Evolutionary conservation across 1,140 invertebrate species (phyloP).

Genomic region (Melanaphis sacchari): DNA sequence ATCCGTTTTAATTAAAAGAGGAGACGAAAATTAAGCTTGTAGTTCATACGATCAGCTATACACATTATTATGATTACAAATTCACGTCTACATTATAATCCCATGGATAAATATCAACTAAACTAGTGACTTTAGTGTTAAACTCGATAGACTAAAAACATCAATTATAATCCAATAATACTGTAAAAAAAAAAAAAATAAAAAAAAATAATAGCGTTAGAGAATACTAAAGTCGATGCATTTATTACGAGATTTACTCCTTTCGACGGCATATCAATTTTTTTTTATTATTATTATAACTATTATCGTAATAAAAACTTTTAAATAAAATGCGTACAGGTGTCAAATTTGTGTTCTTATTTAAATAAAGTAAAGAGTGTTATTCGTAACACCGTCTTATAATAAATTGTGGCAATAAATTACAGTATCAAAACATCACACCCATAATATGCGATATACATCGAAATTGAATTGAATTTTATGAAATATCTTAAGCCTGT

Average conservation of each 20-base stretch:
- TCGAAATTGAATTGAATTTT: background rate
- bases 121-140: background rate
- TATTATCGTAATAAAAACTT: background rate
- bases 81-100: background rate
- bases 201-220: background rate
- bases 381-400: background rate
- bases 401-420: slow-evolving; percentile 22
- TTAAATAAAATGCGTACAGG: background rate
- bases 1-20: slow-evolving; percentile 24
- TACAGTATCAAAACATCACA: slow-evolving; percentile 1
- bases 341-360: background rate
- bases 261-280: background rate
- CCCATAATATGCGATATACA: background rate
- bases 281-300: slow-evolving; percentile 6
- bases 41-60: background rate
- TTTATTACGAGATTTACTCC: background rate
- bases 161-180: background rate
- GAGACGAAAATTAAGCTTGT: background rate
- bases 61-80: background rate
- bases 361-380: background rate
- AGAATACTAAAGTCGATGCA: background rate
- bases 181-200: background rate
- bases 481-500: background rate
- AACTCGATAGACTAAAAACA: background rate
- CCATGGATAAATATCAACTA: background rate